Evolutionary conservation across 2,113 vertebrate species (phyloP), one percentile per base, ranked within the genome.

Genomic region (Accipiter cooperii): DNA sequence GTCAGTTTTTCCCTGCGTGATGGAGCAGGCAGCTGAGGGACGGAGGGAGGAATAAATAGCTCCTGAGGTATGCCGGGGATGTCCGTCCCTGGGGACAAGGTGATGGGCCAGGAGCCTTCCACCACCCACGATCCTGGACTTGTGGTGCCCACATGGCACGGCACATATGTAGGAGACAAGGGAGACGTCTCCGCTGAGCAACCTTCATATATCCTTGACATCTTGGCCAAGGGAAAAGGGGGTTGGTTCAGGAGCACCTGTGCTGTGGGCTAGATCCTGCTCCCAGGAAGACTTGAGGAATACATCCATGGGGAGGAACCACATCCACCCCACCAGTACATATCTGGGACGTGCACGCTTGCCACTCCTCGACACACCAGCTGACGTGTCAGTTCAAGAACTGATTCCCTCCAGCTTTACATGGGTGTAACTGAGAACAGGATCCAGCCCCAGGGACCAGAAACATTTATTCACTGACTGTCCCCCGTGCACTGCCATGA

Each of bases 1-100:
- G 95, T 97, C 97, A 97, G 95, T 93, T 96, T 97, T 97, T 95
- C 96, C 94, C 90, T 44, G 84, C 19, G 22, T 94, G 89, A 93
- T 5, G 31, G 84, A 90, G 91, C 94, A 89, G 84, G 94, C 93
- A 83, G 94, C 92, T 95, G 93, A 96, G 84, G 79, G 71, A 61
- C 89, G 73, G 49, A 81, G 57, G 52, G 73, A 97, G 93, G 71
- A 97, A 97, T 94, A 94, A 96, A 97, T 94, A 97, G 82, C 77
- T 94, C 77, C 87, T 26, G 66, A 90, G 84, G 57, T 85, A 94
- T 76, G 85, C 52, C 4, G 4, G 77, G 66, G 83, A 73, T 2
- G 1, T 55, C 86, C 5, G 6, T 80, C 80, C 38, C 78, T 65
- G 74, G 51, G 87, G 77, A 92, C 36, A n/a, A 52, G 65, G 46